phyloP scores from a whole-genome alignment of 2,888 invertebrate genomes.

The Synergus japonicus region DNA sequence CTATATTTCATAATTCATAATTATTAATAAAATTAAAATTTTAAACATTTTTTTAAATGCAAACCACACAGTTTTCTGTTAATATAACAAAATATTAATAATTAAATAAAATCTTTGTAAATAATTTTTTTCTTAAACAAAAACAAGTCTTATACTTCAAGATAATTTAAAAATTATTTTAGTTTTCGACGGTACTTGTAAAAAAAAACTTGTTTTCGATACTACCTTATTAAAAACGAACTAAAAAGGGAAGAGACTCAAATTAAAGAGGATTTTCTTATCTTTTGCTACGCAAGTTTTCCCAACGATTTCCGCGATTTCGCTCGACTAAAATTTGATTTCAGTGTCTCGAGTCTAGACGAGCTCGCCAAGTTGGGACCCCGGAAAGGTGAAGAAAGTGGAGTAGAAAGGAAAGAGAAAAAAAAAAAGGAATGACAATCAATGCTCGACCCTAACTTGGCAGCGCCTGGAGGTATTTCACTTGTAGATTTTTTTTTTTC shows the following conservation, averaged over 20 bases:
- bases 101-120: too few species aligned
- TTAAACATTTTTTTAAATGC: too few species aligned
- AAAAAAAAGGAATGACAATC: conserved; percentile 6
- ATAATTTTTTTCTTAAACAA: too few species aligned
- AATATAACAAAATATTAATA: too few species aligned
- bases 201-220: too few species aligned
- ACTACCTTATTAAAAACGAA: too few species aligned
- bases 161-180: too few species aligned
- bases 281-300: neutral
- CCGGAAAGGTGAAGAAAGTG: neutral
- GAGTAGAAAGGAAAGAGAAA: neutral
- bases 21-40: too few species aligned
- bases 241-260: neutral
- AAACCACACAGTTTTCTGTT: too few species aligned
- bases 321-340: neutral
- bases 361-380: conserved; percentile 3
- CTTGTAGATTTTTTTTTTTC: neutral
- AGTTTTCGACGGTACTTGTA: too few species aligned
- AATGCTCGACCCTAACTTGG: neutral
- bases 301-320: conserved; percentile 2
- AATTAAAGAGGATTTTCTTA: neutral
- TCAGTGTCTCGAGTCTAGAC: conserved; percentile 20
- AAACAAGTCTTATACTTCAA: too few species aligned
- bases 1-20: too few species aligned
- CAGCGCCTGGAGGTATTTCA: neutral